phyloP scores from a whole-genome alignment of 2,888 invertebrate genomes.

The Heliconius aoede region DNA sequence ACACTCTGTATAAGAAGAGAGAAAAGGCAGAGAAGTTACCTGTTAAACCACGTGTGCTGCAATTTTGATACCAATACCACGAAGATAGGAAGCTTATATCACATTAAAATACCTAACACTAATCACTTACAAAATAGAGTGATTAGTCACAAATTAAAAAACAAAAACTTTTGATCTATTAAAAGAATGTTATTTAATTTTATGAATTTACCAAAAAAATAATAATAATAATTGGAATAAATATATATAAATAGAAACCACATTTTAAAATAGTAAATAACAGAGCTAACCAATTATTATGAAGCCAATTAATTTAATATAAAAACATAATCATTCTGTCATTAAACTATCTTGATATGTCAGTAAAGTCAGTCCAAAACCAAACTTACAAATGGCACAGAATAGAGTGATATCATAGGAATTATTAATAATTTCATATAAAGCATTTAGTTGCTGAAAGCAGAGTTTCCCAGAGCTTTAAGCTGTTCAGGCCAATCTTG shows the following conservation, averaged over 20 bases:
- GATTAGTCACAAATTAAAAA: not conserved
- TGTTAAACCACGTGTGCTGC: conserved; percentile 28
- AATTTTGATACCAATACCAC: conserved; percentile 18
- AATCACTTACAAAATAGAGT: not conserved
- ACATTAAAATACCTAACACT: not conserved
- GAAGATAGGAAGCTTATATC: not conserved
- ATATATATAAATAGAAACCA: not conserved
- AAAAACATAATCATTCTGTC: not conserved
- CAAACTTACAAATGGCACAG: no score
- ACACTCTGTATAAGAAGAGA: conserved; percentile 29
- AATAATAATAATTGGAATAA: not conserved
- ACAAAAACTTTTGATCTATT: not conserved
- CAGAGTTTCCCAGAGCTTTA: conserved; percentile 29
- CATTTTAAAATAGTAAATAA: not conserved
- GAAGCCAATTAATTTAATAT: not conserved
- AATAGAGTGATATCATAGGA: no score
- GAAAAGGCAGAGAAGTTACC: conserved; percentile 38
- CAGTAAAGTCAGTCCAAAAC: not conserved
- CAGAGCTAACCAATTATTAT: conserved; percentile 1
- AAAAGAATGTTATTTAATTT: not conserved
- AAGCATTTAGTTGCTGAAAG: conserved; percentile 4
- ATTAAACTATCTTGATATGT: not conserved
- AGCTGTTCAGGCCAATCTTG: conserved; percentile 1
- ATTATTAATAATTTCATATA: not conserved
- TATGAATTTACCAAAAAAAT: not conserved